Conservation (phyloP, 2,797 vertebrate species). For the Jordanella pulchra region DNA sequence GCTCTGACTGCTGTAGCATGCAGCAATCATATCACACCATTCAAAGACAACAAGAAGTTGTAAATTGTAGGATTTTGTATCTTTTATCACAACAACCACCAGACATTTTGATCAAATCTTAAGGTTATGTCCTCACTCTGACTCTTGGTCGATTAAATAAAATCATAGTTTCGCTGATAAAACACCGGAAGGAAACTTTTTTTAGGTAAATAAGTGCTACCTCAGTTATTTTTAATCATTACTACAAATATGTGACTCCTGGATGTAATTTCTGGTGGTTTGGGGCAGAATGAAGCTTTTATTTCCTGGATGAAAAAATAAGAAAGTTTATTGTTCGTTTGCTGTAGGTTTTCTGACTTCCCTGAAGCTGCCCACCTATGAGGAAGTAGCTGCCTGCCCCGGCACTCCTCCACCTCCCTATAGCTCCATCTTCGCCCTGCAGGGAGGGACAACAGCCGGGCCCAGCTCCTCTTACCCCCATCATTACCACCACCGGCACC, state of each 20-base stretch:
- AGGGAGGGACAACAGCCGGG: conserved; percentile 66
- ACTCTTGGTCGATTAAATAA: background rate
- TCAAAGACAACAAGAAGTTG: background rate
- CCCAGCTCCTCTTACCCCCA: conserved; percentile 62
- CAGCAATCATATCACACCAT: no score
- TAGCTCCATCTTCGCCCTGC: conserved; percentile 80
- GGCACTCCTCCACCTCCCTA: conserved; percentile 90
- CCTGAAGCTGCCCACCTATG: conserved; percentile 91
- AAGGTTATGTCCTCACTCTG: background rate
- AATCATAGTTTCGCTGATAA: background rate
- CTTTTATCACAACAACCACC: no score
- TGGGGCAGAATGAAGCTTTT: background rate
- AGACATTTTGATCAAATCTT: background rate
- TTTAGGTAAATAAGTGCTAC: background rate
- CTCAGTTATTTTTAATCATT: background rate
- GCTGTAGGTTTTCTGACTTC: conserved; percentile 85
- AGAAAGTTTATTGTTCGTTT: conserved; percentile 7
- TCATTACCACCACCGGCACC: conserved; percentile 62
- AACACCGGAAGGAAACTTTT: background rate
- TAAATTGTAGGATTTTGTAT: background rate
- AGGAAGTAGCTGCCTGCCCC: conserved; percentile 87
- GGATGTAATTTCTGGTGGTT: background rate
- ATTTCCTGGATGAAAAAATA: background rate
- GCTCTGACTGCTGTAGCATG: no score
- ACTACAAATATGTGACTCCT: background rate